These are phyloP conservation scores for Molorchus minor DNA, from an alignment of 2,888 invertebrate genomes.

Conservation along the genomic window DNA sequence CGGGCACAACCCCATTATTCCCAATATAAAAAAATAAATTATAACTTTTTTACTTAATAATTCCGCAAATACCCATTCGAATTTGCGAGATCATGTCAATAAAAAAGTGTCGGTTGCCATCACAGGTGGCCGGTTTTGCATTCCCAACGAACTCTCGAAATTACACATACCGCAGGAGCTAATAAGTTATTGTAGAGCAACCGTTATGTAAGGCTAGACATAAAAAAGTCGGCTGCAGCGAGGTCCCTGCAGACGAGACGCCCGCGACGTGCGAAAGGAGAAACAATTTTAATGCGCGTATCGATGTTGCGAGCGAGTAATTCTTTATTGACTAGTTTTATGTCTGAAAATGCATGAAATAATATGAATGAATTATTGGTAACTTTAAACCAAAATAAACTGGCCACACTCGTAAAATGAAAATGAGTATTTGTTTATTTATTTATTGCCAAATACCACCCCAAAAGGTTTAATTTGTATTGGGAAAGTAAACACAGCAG, in stretches of 20 bases:
- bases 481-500: too few species aligned
- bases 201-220: slow-evolving; percentile 10
- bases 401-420: too few species aligned
- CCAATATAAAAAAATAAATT: background rate
- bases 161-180: slow-evolving; percentile 10
- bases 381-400: too few species aligned
- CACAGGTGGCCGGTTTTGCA: background rate
- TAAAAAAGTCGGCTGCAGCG: background rate
- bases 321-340: too few species aligned
- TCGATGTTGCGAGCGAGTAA: background rate
- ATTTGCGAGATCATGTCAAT: background rate
- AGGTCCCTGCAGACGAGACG: background rate
- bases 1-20: background rate
- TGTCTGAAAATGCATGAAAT: too few species aligned
- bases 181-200: slow-evolving; percentile 6
- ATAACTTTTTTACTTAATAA: background rate
- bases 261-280: slow-evolving; percentile 2
- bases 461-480: too few species aligned
- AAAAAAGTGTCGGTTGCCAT: slow-evolving; percentile 2
- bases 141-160: background rate
- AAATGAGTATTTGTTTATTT: too few species aligned
- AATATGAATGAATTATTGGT: too few species aligned
- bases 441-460: too few species aligned
- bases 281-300: too few species aligned
- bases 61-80: background rate